Evolutionary conservation across 2,113 vertebrate genomes (phyloP).

Genomic region (Petrocephalus microphthalmus): DNA sequence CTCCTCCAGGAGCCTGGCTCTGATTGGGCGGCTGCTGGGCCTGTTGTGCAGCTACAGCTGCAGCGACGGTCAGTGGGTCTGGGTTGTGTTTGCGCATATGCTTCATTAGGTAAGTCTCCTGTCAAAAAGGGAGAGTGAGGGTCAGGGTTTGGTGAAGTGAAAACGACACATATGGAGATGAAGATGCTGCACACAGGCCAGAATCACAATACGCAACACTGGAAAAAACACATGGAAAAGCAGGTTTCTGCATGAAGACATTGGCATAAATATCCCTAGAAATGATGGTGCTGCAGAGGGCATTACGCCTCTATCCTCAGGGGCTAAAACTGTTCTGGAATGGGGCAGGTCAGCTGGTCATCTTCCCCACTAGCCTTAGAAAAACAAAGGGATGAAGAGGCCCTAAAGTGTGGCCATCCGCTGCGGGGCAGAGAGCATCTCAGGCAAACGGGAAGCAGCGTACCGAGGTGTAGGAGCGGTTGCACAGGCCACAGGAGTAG

Average conservation of each 20-base stretch:
- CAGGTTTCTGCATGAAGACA: not conserved
- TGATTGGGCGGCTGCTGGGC: slow-evolving; percentile 59
- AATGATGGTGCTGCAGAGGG: not conserved
- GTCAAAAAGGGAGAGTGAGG: not conserved
- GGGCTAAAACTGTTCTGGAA: not conserved
- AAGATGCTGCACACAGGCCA: not conserved
- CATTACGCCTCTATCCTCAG: not conserved
- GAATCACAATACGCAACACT: not conserved
- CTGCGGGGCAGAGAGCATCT: not conserved
- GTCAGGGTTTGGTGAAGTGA: not conserved
- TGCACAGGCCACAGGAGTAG: slow-evolving; percentile 91
- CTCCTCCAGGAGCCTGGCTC: slow-evolving; percentile 57
- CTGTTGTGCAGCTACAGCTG: slow-evolving; percentile 39
- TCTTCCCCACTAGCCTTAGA: not conserved
- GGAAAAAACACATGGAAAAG: not conserved
- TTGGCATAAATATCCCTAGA: not conserved
- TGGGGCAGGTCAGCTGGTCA: not conserved
- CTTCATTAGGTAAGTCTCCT: slow-evolving; percentile 99
- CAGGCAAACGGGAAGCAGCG: not conserved
- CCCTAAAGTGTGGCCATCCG: not conserved
- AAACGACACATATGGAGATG: not conserved
- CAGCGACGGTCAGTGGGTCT: slow-evolving; percentile 44
- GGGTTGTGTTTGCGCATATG: slow-evolving; percentile 99
- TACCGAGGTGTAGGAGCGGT: slow-evolving; percentile 93
- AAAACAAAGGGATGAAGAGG: not conserved